Conservation (phyloP, 2,888 invertebrate species). For the Hemaris fuciformis region DNA sequence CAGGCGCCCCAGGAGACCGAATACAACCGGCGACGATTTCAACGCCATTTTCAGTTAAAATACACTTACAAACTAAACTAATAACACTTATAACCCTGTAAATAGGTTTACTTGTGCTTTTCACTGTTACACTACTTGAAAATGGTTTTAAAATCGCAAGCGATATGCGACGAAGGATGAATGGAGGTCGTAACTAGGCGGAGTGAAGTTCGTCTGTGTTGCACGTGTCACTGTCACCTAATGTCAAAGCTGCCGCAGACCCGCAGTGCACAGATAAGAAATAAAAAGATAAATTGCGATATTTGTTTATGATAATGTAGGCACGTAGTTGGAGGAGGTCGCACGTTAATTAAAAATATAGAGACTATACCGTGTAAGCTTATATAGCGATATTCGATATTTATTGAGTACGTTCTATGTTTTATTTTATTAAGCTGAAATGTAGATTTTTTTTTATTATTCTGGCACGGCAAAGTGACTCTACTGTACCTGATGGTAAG, state of each 20-base stretch:
- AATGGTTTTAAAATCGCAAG: slow-evolving; percentile 56
- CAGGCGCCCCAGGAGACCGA: slow-evolving; percentile 53
- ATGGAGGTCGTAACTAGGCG: slow-evolving; percentile 66
- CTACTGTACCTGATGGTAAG: too few species aligned
- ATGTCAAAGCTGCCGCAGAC: slow-evolving; percentile 17
- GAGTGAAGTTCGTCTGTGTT: slow-evolving; percentile 30
- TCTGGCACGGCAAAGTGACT: too few species aligned
- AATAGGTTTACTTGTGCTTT: slow-evolving; percentile 35
- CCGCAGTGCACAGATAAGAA: background rate
- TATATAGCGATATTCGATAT: too few species aligned
- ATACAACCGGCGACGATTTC: slow-evolving; percentile 70
- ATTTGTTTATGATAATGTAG: too few species aligned
- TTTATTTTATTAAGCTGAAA: too few species aligned
- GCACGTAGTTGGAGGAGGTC: too few species aligned
- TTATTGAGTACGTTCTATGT: too few species aligned
- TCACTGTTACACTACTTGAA: slow-evolving; percentile 42
- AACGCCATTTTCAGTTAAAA: slow-evolving; percentile 68
- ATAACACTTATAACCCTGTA: slow-evolving; percentile 37
- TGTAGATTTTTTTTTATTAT: too few species aligned
- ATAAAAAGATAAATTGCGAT: background rate
- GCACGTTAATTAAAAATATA: too few species aligned
- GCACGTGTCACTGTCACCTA: slow-evolving; percentile 24
- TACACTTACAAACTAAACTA: slow-evolving; percentile 36
- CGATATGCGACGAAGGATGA: slow-evolving; percentile 65
- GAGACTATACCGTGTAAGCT: too few species aligned